Percentiles rank a stretch among this genome's conserved stretches.
phyloP scores from a whole-genome alignment of 2,797 vertebrate genomes.

The Phylloscopus collybita region DNA sequence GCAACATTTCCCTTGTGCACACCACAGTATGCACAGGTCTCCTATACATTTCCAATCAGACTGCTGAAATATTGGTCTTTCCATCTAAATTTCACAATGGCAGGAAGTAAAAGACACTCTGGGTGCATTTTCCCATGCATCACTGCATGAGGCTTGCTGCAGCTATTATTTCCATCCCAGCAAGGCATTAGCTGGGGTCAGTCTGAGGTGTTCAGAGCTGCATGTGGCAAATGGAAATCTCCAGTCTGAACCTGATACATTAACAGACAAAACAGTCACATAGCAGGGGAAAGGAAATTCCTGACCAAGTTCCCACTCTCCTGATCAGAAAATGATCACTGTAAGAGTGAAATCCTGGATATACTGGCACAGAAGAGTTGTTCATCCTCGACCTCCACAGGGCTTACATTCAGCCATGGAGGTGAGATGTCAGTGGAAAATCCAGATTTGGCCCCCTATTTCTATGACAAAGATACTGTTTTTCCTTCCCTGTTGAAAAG shows the following conservation, averaged over 20 bases:
- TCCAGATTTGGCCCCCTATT: background rate
- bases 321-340: background rate
- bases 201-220: background rate
- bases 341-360: background rate
- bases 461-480: background rate
- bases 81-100: background rate
- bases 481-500: background rate
- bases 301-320: background rate
- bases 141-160: background rate
- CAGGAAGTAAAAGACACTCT: background rate
- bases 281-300: background rate
- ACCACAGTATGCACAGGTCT: rapidly evolving
- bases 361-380: background rate
- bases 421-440: background rate
- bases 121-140: background rate
- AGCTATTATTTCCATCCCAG: background rate
- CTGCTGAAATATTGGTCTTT: background rate
- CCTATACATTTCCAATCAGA: background rate
- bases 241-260: background rate
- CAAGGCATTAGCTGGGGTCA: background rate
- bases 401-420: rapidly evolving
- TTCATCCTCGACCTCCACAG: background rate
- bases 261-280: background rate
- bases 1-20: rapidly evolving
- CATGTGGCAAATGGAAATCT: background rate